phyloP scores from a whole-genome alignment of 2,113 vertebrate species.

The Speoplatyrhinus poulsoni region DNA sequence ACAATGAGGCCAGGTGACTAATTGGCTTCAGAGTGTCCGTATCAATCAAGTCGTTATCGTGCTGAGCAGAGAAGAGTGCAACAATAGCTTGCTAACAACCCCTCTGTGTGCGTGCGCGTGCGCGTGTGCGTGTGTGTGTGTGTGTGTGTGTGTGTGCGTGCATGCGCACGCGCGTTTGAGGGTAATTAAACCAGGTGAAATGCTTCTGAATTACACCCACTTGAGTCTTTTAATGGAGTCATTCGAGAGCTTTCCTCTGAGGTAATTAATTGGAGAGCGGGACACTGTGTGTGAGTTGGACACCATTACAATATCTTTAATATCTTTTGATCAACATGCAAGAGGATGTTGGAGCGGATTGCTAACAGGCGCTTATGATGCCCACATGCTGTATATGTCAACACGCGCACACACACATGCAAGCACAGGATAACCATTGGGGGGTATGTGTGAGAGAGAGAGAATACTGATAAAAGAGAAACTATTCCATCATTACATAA shows the following conservation, averaged over 20 bases:
- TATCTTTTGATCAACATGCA: slow-evolving; percentile 4
- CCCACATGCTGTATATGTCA: no score
- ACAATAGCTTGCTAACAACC: slow-evolving; percentile 59
- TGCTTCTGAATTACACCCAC: slow-evolving; percentile 15
- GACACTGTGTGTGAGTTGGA: slow-evolving; percentile 1
- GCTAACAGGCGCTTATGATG: no score
- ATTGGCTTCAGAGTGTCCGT: slow-evolving; percentile 37
- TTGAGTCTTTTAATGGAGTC: slow-evolving; percentile 35
- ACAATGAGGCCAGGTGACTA: slow-evolving; percentile 42
- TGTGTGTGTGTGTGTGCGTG: slow-evolving; percentile 16
- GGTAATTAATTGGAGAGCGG: slow-evolving; percentile 34
- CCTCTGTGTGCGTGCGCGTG: slow-evolving; percentile 31
- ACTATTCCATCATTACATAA: no score
- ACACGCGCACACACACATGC: no score
- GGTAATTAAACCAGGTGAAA: slow-evolving; percentile 24
- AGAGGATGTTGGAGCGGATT: no score
- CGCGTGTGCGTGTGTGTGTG: slow-evolving; percentile 13
- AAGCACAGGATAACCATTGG: no score
- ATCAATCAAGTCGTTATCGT: slow-evolving; percentile 69
- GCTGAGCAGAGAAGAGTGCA: slow-evolving; percentile 59
- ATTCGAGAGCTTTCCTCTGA: slow-evolving; percentile 29
- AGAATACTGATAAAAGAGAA: slow-evolving; percentile 26
- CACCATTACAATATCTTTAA: neutral
- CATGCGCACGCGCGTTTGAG: slow-evolving; percentile 11
- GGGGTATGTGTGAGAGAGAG: neutral